phyloP scores from a whole-genome alignment of 2,797 vertebrate species.

The Myioborus miniatus region DNA sequence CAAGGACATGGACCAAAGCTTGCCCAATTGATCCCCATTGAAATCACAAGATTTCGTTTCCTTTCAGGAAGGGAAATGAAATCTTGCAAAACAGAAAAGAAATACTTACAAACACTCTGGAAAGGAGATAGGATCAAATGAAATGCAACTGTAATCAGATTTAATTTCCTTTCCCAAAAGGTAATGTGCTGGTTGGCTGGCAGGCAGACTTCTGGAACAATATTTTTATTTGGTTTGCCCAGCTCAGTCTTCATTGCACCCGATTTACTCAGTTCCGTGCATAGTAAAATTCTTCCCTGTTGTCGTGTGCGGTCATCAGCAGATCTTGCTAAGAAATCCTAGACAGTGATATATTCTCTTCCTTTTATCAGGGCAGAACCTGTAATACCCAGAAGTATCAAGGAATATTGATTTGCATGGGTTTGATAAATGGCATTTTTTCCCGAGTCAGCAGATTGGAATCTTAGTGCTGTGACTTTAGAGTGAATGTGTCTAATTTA shows the following conservation, averaged over 20 bases:
- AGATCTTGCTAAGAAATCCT: neutral
- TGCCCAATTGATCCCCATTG: neutral
- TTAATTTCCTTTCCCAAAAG: neutral
- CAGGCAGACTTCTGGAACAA: accelerated
- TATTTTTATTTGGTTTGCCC: neutral
- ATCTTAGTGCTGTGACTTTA: neutral
- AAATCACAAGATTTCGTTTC: neutral
- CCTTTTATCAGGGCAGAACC: neutral
- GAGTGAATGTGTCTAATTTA: neutral
- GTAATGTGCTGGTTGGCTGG: neutral
- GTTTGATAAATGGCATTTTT: neutral
- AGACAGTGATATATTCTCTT: accelerated
- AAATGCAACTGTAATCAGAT: too few relatives aligned
- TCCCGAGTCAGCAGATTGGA: neutral
- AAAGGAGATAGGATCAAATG: too few relatives aligned
- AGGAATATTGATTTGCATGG: neutral
- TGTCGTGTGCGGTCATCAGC: neutral
- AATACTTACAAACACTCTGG: too few relatives aligned
- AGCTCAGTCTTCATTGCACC: neutral
- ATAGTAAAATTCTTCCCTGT: neutral
- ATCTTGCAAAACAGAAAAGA: too few relatives aligned
- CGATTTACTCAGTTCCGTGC: neutral
- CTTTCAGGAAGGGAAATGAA: too few relatives aligned
- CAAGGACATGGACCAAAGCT: neutral
- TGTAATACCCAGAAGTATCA: neutral